Conservation (phyloP, 2,797 vertebrate species). For the Acanthiza pusilla region DNA sequence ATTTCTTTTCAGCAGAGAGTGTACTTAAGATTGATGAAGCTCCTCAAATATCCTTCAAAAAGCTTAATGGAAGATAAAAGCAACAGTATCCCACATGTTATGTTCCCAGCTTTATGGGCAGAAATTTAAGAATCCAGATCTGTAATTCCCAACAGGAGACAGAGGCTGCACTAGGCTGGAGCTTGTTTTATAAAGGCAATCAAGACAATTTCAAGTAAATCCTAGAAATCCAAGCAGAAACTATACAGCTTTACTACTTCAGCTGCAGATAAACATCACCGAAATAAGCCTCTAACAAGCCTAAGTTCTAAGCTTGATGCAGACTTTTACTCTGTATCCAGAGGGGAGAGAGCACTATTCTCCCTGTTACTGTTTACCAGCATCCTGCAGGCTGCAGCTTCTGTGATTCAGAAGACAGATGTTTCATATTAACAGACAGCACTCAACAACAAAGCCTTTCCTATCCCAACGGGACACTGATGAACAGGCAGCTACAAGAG, state of each 20-base stretch:
- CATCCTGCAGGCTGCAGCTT: not conserved
- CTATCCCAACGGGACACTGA: not conserved
- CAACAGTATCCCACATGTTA: not conserved
- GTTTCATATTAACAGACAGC: not conserved
- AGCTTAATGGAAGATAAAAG: not conserved
- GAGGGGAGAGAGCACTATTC: not conserved
- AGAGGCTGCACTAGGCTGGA: not conserved
- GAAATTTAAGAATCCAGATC: not conserved
- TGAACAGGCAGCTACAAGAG: not conserved
- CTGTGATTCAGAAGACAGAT: not conserved
- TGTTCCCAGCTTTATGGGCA: not conserved
- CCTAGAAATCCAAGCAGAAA: not conserved
- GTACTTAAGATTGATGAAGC: not conserved
- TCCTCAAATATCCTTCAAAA: not conserved
- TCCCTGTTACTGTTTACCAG: not conserved
- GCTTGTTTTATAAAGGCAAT: not conserved
- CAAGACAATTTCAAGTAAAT: not conserved
- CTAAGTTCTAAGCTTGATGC: not conserved
- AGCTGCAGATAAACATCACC: not conserved
- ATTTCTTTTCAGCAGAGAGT: not conserved
- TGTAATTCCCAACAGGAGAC: not conserved
- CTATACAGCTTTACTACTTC: not conserved
- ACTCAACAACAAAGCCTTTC: not conserved
- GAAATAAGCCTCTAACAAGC: conserved; percentile 26
- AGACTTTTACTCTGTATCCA: not conserved